Base-by-base conservation (phyloP, 2,113 vertebrate genomes). In the Gallinago jamesoni region DNA sequence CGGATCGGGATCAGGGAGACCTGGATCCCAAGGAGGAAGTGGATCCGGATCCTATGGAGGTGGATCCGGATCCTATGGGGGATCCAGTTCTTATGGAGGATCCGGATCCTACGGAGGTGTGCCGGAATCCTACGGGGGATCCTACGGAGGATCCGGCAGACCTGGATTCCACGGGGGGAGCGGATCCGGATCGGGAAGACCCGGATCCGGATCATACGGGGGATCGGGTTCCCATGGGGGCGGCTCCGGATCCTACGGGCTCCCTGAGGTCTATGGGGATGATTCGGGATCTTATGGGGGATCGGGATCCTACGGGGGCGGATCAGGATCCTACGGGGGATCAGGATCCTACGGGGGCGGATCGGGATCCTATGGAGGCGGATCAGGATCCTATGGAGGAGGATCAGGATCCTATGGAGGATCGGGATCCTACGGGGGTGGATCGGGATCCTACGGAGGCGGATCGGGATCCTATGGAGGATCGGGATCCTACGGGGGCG, bases 11-110 rank as follows among this genome's bases (percentile, higher is more conserved):
- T 47, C 45, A 47, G 45, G 45, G 45, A 47, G 43, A 45, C 43
- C 45, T 8, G 45, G 45, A 45, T 45, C 45, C 50, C 39, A 55
- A 1, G 77, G 62, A 2, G 59, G 45, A 1, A 48, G 4, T 0
- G 18, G 57, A 52, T 52, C 48, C 6, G 66, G 43, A 47, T 47
- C 66, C 21, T 67, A 67, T 43, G 41, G 41, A 43, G 41, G 41
- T 6, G 20, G 70, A 56, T 27, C 37, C 0, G 30, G 30, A 74
- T n/a, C 52, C 7, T 20, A n/a, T 4, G 72, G 72, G 16, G 28
- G 63, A 14, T 63, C 60, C 6, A 6, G 35, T 24, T 62, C 59
- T 25, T 62, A 37, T 12, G 37, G 60, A 19, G 60, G 39, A 30
- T 41, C 37, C 4, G 60, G 60, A 41, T 19, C 60, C 25, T 39